A percentile compares a stretch with the other conserved stretches of the same genome.
phyloP scores from a whole-genome alignment of 2,888 invertebrate genomes.

The Troides aeacus region DNA sequence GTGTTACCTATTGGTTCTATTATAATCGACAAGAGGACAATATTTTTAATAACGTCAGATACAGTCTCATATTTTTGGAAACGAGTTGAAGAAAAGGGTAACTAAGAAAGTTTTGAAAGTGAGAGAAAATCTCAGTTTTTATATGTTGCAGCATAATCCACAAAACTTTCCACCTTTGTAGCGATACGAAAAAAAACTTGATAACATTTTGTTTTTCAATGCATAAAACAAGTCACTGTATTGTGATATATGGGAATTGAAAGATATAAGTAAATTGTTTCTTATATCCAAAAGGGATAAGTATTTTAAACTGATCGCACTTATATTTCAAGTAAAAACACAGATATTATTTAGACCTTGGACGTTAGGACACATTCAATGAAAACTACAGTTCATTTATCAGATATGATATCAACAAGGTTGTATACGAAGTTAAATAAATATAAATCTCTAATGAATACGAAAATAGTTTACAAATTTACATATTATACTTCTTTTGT shows the following conservation, averaged over 20 bases:
- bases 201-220: neutral
- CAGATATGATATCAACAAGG: conserved; percentile 23
- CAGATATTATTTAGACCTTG: conserved; percentile 18
- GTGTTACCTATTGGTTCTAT: neutral
- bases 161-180: neutral
- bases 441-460: conserved; percentile 11
- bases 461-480: conserved; percentile 4
- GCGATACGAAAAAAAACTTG: neutral
- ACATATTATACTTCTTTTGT: neutral
- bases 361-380: conserved; percentile 23
- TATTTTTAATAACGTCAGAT: neutral
- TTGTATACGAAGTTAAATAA: conserved; percentile 1
- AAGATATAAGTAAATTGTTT: too few species aligned
- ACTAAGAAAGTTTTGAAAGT: neutral
- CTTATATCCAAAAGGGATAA: neutral
- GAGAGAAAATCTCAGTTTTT: too few species aligned
- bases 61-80: neutral
- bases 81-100: neutral
- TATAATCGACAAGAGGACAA: conserved; percentile 2
- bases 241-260: too few species aligned
- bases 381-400: conserved; percentile 11
- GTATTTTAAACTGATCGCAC: conserved; percentile 2
- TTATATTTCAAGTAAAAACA: neutral
- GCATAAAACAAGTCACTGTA: neutral
- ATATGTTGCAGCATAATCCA: neutral